These are phyloP conservation scores for Nysson spinosus DNA, from an alignment of 2,888 invertebrate species.

Conservation along the genomic window DNA sequence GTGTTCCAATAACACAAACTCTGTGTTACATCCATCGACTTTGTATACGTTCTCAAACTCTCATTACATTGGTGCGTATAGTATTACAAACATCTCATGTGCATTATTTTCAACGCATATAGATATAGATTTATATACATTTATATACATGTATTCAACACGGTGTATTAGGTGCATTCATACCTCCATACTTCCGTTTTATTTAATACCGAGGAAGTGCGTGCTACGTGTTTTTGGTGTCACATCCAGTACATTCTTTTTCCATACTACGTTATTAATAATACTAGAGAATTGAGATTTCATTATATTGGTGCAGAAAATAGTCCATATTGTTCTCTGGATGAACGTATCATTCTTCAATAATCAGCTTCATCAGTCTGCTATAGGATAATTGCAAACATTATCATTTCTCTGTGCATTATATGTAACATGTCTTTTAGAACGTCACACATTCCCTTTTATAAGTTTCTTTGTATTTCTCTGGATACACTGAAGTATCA, in stretches of 20 bases:
- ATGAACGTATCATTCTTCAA: background rate
- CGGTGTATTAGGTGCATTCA: conserved; percentile 30
- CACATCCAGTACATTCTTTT: conserved; percentile 7
- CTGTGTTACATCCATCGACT: conserved; percentile 17
- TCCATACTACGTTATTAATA: conserved; percentile 18
- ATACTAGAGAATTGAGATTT: conserved; percentile 16
- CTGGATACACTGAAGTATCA: background rate
- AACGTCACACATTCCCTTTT: conserved; percentile 42
- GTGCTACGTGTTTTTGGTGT: conserved; percentile 36
- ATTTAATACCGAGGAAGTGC: background rate
- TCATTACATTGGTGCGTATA: conserved; percentile 40
- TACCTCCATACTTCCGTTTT: conserved; percentile 19
- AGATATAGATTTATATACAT: conserved; percentile 21
- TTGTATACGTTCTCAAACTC: conserved; percentile 11
- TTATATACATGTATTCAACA: conserved; percentile 18
- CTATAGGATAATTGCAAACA: too few relatives aligned
- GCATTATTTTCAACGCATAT: conserved; percentile 10
- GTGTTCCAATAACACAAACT: conserved; percentile 31
- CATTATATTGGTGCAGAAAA: conserved; percentile 28
- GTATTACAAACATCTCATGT: conserved; percentile 28
- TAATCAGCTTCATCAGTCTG: too few relatives aligned
- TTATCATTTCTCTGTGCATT: conserved; percentile 13
- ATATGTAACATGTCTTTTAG: conserved; percentile 25
- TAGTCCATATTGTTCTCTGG: conserved; percentile 3
- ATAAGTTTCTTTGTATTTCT: conserved; percentile 14